Base-by-base conservation (phyloP, 2,888 invertebrate genomes). In the Drosophila mercatorum region DNA sequence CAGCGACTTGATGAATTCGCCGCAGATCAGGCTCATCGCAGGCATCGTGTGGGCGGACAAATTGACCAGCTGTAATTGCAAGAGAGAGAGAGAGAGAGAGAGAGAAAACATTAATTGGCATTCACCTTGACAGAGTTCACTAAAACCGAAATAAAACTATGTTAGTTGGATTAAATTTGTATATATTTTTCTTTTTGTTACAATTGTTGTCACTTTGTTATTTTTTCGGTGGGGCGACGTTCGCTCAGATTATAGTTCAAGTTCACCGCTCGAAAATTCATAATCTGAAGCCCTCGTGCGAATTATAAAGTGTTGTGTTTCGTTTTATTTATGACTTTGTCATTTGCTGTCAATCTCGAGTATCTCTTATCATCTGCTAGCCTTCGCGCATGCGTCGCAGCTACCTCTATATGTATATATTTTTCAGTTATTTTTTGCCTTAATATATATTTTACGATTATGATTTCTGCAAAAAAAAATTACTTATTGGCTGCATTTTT, bases 31-130 rank as follows among this genome's bases (percentile, higher is more conserved):
- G 78, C 90, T 92, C 72, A 92, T 78, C 26, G 93, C 91, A 26
- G 92, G 92, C 93, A 93, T 93, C 38, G 92, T 92, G 75, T 93
- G 92, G 59, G 91, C 87, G 62, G 92, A 88, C 89, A 92, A 89
- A 68, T 90, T 90, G 73, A 92, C 90, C 64, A 93, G 75, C 93
- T 93, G 83, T 60, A 91, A 90, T 44, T 47, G 56, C 68, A 59
- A 79, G 62, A 69, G 46, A 62, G 57, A 62, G 62, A 79, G 62
- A 69, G 46, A 62, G 57, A 62, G 62, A 79, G 22, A 22, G 62
- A 79, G 62, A 69, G 46, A 62, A 53, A 62, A 55, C 11, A 79
- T 85, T 88, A 85, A 87, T 85, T 85, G 83, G 52, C 71, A 67
- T 57, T 80, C 81, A 89, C 88, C 86, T 88, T 85, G 77, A 47